A percentile compares a stretch with the other conserved stretches of the same genome.
Conservation (phyloP, 2,797 vertebrate species). For the Melanotaenia maccullochi region DNA sequence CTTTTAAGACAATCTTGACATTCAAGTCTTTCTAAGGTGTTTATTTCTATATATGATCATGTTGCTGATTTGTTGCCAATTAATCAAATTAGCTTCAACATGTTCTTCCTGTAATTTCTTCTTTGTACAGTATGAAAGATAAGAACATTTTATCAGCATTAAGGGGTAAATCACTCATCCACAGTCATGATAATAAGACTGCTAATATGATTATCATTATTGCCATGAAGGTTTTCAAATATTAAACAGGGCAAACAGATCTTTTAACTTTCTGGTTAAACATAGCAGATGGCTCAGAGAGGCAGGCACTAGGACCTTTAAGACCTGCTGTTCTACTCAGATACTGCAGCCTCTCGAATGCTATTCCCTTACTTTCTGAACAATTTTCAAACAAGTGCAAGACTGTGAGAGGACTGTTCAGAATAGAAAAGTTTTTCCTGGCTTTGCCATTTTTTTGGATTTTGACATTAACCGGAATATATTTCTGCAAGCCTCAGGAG, state of each 20-base stretch:
- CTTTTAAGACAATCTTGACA: no score
- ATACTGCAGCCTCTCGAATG: constrained; percentile 63
- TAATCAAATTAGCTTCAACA: no score
- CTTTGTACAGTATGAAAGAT: no score
- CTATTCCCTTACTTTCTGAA: constrained; percentile 77
- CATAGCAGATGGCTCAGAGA: accelerated
- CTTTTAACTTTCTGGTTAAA: no score
- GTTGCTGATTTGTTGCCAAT: no score
- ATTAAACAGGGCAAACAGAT: no score
- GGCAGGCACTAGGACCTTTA: constrained; percentile 87
- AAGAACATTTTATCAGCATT: not conserved
- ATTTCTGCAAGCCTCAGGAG: constrained; percentile 48
- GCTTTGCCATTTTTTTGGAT: constrained; percentile 57
- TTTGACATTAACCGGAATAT: constrained; percentile 74
- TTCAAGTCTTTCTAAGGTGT: no score
- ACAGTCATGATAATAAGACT: not conserved
- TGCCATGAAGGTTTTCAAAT: no score
- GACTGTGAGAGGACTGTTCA: constrained; percentile 64
- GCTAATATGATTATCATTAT: not conserved
- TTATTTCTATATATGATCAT: no score
- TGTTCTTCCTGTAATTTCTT: no score
- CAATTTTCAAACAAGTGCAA: constrained; percentile 84
- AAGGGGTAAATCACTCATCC: not conserved
- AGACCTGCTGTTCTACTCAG: constrained; percentile 73
- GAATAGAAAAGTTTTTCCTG: constrained; percentile 51